phyloP scores from a whole-genome alignment of 1,140 invertebrate species.

The Pogonomyrmex californicus region DNA sequence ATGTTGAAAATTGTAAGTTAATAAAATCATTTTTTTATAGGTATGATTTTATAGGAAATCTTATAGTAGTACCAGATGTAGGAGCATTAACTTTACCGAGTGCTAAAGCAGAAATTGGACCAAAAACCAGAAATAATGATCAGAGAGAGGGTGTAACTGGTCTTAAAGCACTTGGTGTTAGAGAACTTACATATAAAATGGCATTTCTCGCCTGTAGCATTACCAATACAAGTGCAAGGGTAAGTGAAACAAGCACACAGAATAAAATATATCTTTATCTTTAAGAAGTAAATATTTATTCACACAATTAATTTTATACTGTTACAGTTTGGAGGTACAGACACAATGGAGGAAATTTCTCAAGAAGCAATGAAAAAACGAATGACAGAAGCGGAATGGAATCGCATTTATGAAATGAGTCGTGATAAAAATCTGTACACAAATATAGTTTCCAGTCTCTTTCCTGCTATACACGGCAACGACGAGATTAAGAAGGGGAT shows the following conservation, averaged over 20 bases:
- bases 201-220: slow-evolving; percentile 98
- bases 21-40: slow-evolving; percentile 81
- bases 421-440: slow-evolving; percentile 96
- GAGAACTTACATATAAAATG: slow-evolving; percentile 98
- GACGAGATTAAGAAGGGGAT: slow-evolving; percentile 99
- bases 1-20: not conserved
- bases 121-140: slow-evolving; percentile 91
- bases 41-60: slow-evolving; percentile 98
- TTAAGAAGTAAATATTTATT: slow-evolving; percentile 2
- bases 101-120: slow-evolving; percentile 93
- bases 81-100: slow-evolving; percentile 95
- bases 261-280: not conserved
- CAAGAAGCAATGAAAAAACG: slow-evolving; percentile 97
- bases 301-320: slow-evolving; percentile 30
- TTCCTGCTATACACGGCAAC: slow-evolving; percentile 99
- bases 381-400: slow-evolving; percentile 98
- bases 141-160: slow-evolving; percentile 96
- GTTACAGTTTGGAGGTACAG: slow-evolving; percentile 91
- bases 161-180: slow-evolving; percentile 97
- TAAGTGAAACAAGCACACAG: slow-evolving; percentile 79
- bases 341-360: slow-evolving; percentile 94
- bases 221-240: slow-evolving; percentile 93
- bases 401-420: slow-evolving; percentile 99
- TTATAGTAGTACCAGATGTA: slow-evolving; percentile 99
- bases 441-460: slow-evolving; percentile 97